Base-by-base conservation (phyloP, 2,797 vertebrate species). In the Pseudochirops corinnae region DNA sequence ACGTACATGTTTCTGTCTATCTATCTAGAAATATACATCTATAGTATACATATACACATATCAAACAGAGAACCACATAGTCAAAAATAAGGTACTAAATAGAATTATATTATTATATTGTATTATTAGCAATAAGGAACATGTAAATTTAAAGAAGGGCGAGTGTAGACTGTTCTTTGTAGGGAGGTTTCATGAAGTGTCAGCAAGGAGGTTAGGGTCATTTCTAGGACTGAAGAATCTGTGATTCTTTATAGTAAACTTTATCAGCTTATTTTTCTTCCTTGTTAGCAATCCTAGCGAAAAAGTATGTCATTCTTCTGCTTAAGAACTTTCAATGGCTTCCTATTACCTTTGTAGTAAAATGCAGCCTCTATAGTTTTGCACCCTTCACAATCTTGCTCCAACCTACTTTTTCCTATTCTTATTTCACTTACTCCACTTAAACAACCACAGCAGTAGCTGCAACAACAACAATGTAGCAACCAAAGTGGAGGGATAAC, bases 321-420 rank as follows among this genome's bases (percentile, higher is more conserved):
- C 55, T 92, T 55, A 82, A 94, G 56, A n/a, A 2, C 39, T 46
- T 56, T 29, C 33, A 3, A 28, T 21, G n/a, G 39, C 16, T 93
- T 93, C 92, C 90, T 46, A 53, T 55, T 92, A 93, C 50, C 62
- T 67, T 67, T 62, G n/a, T 0, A 62, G 91, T 31, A 60, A 95
- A 91, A 92, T 18, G 46, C 53, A 91, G 52, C 60, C 56, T 93
- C 55, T 46, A 91, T 67, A 26, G n/a, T 55, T 39, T 53, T 91
- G 31, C 58, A 21, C 39, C 2, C 0, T 92, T 67, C 62, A 0
- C 29, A 14, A 67, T 67, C 53, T 91, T 39, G 57, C 5, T 16
- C 33, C 33, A 1, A 12, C 55, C 53, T 18, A 6, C 14, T n/a
- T 31, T 60, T 94, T 55, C 6, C 10, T 11, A 0, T 14, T 31